Conservation (phyloP, 1,140 invertebrate genomes). For the Drosophila setifemur region DNA sequence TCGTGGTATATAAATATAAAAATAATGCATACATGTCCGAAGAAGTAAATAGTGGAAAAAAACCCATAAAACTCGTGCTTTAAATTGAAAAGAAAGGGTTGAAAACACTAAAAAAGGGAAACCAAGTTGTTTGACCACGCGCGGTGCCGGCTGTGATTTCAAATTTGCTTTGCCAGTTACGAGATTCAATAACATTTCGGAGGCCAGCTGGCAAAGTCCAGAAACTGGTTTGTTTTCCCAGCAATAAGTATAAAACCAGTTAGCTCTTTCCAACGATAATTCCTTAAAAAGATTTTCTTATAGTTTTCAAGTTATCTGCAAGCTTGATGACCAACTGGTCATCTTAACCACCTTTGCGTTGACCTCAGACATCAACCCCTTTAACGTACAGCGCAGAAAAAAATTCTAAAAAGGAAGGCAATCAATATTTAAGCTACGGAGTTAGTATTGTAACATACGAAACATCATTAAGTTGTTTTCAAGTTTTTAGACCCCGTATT, state of each 20-base stretch:
- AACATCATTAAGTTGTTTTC: no score
- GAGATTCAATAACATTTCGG: constrained; percentile 5
- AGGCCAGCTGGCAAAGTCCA: constrained; percentile 21
- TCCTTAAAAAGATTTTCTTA: no score
- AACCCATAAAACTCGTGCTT: constrained; percentile 26
- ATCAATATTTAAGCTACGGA: no score
- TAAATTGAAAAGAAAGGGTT: constrained; percentile 32
- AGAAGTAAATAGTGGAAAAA: constrained; percentile 39
- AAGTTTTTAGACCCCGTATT: no score
- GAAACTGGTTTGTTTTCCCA: constrained; percentile 64
- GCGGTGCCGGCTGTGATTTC: constrained; percentile 33
- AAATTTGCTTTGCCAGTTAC: neutral
- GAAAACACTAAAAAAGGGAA: constrained; percentile 28
- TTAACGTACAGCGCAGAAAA: no score
- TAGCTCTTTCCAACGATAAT: constrained; percentile 19
- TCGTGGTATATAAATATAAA: constrained; percentile 38
- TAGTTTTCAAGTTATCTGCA: neutral
- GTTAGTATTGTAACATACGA: no score
- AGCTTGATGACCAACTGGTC: neutral
- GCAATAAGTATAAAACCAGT: constrained; percentile 47
- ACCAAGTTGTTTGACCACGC: constrained; percentile 28
- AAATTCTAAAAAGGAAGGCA: no score
- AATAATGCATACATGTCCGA: constrained; percentile 51
- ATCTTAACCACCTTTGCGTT: neutral
- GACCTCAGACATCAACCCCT: no score